Base-by-base conservation (phyloP, 1,140 invertebrate genomes). In the Listronotus oregonensis region DNA sequence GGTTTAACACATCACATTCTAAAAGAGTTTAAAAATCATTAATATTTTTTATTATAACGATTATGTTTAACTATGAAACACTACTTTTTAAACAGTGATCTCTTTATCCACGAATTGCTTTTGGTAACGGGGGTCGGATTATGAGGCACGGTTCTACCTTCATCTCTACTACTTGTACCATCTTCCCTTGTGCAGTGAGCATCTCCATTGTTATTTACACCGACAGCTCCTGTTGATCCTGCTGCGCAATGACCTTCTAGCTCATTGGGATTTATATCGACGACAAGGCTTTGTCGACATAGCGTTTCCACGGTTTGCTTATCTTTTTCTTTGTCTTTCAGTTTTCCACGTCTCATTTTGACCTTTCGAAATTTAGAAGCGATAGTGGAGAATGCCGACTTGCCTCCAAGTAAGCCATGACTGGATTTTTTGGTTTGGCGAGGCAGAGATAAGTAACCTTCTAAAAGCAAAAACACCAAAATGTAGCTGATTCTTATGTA, bases 251-350 rank as follows among this genome's bases (percentile, higher is more conserved):
- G 37, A 12, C 44, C 39, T 17, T 34, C 64, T 18, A 10, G 10
- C 6, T 34, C 14, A 9, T 54, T 37, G n/a, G 46, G 37, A 18
- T 44, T 67, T 10, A 86, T 79, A 67, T 85, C 82, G 8, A 90
- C 86, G 0, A 89, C 74, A 0, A 90, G 76, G 76, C 87, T 89
- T 67, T 89, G 88, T 18, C 87, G 73, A 65, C 88, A 90, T 0
- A 90, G 76, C 15, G 82, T 82, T 3, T 87, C 83, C 0, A 89
- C 84, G 0, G 87, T 83, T 43, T 84, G 83, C 70, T 85, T 79
- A 46, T 75, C 79, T 27, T 27, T 27, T 69, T 72, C 43, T 67
- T 68, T 72, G 60, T 78, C 75, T 5, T 77, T 74, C 0, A 78
- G 80, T 62, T 81, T 83, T 10, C 75, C 73, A 34, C 79, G 73